These are phyloP conservation scores for Lutra lutra DNA, from an alignment of 2,797 vertebrate genomes.

Conservation along the genomic window DNA sequence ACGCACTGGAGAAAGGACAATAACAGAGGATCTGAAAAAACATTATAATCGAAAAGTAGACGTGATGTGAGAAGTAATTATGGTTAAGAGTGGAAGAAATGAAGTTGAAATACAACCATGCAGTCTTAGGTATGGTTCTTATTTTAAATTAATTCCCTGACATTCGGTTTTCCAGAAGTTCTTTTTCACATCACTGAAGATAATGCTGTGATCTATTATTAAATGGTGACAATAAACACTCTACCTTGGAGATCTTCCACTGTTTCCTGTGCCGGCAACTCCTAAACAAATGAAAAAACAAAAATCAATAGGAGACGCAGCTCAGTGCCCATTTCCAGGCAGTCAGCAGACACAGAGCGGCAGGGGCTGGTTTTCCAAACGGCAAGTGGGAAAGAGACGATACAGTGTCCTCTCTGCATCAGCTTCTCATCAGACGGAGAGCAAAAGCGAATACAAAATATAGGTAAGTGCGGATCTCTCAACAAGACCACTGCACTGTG, in stretches of 20 bases:
- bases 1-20: neutral
- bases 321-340: neutral
- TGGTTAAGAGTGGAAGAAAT: neutral
- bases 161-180: neutral
- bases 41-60: neutral
- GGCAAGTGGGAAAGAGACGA: neutral
- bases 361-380: neutral
- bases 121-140: neutral
- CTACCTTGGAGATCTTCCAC: conserved; percentile 88
- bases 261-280: conserved; percentile 84
- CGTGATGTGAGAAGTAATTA: conserved; percentile 6
- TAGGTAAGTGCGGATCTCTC: neutral
- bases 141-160: neutral
- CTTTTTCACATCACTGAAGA: neutral
- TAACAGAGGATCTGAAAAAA: neutral
- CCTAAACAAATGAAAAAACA: conserved; percentile 79
- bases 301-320: neutral
- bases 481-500: neutral
- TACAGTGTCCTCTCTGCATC: neutral
- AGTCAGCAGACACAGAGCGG: neutral
- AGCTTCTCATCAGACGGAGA: neutral
- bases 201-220: neutral
- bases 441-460: neutral
- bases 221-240: neutral
- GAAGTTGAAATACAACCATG: neutral